Conservation (phyloP, 2,888 invertebrate genomes). For the Tiliacea citrago region DNA sequence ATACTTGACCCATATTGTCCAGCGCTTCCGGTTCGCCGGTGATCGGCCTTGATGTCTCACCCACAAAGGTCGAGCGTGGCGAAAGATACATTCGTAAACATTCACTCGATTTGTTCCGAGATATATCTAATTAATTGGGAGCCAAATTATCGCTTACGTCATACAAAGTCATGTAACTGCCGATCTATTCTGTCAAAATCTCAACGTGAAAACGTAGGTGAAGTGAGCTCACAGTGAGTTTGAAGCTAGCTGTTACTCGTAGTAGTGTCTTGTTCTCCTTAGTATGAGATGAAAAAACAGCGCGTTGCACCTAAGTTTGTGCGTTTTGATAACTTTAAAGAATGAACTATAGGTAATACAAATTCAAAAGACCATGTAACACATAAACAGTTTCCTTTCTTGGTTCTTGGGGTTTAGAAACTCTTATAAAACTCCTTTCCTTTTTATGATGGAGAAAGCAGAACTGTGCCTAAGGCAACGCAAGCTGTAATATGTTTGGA, state of each 20-base stretch:
- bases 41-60: constrained; percentile 73
- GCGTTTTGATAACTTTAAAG: neutral
- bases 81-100: constrained; percentile 71
- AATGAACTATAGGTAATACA: neutral
- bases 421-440: constrained; percentile 60
- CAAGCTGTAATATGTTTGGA: constrained; percentile 44
- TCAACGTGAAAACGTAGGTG: neutral
- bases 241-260: neutral
- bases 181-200: neutral
- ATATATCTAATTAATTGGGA: constrained; percentile 58
- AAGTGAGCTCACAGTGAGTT: neutral
- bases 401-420: constrained; percentile 49
- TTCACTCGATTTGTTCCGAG: constrained; percentile 64
- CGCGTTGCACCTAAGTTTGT: too few relatives aligned
- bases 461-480: constrained; percentile 51
- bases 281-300: too few relatives aligned
- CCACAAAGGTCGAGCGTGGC: constrained; percentile 71
- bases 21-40: constrained; percentile 74
- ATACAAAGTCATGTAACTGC: constrained; percentile 35
- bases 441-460: constrained; percentile 63
- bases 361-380: neutral
- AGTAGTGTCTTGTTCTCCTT: neutral
- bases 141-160: constrained; percentile 43
- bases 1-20: constrained; percentile 74
- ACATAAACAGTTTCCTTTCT: constrained; percentile 18